These are phyloP conservation scores for Augochlorella aurata DNA, from an alignment of 2,888 invertebrate species.

Conservation along the genomic window DNA sequence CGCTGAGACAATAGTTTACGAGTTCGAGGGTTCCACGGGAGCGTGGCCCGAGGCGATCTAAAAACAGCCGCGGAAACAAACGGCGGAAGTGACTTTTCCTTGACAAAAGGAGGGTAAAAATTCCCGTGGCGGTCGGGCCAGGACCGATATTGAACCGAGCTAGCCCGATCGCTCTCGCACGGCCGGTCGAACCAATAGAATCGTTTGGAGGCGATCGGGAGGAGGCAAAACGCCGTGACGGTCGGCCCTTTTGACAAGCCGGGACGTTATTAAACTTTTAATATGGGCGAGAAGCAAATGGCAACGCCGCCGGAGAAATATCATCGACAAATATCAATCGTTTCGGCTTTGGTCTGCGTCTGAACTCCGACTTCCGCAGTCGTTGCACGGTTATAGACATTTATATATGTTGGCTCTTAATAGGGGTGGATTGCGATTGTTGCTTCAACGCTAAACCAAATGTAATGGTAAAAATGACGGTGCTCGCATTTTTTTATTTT, in stretches of 20 bases:
- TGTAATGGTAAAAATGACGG: too few relatives aligned
- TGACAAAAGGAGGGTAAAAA: slow-evolving; percentile 21
- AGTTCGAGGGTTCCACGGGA: slow-evolving; percentile 25
- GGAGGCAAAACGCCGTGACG: slow-evolving; percentile 26
- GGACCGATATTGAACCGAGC: slow-evolving; percentile 42
- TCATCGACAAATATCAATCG: slow-evolving; percentile 4
- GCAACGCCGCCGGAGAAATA: slow-evolving; percentile 33
- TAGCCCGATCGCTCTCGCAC: slow-evolving; percentile 5
- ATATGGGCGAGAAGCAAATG: slow-evolving; percentile 42
- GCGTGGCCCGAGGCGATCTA: slow-evolving; percentile 32
- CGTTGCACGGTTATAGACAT: too few relatives aligned
- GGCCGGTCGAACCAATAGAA: neutral
- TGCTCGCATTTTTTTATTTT: too few relatives aligned
- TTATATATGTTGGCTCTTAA: too few relatives aligned
- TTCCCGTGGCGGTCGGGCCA: slow-evolving; percentile 31
- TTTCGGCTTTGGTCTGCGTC: neutral
- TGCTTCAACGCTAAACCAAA: too few relatives aligned
- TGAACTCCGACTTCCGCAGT: neutral
- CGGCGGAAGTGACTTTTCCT: slow-evolving; percentile 30
- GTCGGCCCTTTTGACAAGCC: slow-evolving; percentile 33
- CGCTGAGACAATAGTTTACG: slow-evolving; percentile 41
- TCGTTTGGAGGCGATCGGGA: slow-evolving; percentile 7
- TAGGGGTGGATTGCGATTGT: too few relatives aligned
- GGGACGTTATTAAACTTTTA: slow-evolving; percentile 62
- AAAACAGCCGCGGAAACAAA: slow-evolving; percentile 37